Conservation (phyloP, 2,888 invertebrate genomes). For the Perdita meconis region DNA sequence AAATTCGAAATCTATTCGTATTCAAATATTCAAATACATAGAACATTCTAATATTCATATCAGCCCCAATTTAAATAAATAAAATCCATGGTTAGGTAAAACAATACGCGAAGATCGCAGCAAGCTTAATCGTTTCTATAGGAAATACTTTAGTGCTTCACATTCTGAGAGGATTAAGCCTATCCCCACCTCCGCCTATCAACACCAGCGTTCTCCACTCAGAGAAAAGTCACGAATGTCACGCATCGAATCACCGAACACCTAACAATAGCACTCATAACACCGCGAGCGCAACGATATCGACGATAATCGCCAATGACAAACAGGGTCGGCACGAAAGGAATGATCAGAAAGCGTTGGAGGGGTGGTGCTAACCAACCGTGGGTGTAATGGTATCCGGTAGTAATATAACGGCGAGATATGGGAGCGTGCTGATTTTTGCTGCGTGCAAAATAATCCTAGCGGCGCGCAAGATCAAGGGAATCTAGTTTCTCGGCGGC, state of each 20-base stretch:
- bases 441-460: constrained; percentile 51
- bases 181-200: too few relatives aligned
- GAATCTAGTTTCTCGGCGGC: constrained; percentile 73
- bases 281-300: constrained; percentile 16
- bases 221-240: background rate
- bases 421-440: constrained; percentile 44
- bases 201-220: too few relatives aligned
- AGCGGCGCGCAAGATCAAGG: constrained; percentile 77
- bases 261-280: background rate
- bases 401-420: constrained; percentile 53
- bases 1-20: too few relatives aligned
- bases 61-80: too few relatives aligned
- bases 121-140: too few relatives aligned
- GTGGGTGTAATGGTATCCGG: constrained; percentile 61
- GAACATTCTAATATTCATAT: too few relatives aligned
- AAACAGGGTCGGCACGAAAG: constrained; percentile 48
- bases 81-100: too few relatives aligned
- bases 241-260: background rate
- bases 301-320: constrained; percentile 35
- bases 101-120: too few relatives aligned
- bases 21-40: too few relatives aligned
- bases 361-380: constrained; percentile 19
- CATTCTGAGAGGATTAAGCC: too few relatives aligned
- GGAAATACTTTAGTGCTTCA: too few relatives aligned
- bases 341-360: constrained; percentile 24